These are phyloP conservation scores for Nesoenas mayeri DNA, from an alignment of 2,113 vertebrate genomes.

Conservation along the genomic window DNA sequence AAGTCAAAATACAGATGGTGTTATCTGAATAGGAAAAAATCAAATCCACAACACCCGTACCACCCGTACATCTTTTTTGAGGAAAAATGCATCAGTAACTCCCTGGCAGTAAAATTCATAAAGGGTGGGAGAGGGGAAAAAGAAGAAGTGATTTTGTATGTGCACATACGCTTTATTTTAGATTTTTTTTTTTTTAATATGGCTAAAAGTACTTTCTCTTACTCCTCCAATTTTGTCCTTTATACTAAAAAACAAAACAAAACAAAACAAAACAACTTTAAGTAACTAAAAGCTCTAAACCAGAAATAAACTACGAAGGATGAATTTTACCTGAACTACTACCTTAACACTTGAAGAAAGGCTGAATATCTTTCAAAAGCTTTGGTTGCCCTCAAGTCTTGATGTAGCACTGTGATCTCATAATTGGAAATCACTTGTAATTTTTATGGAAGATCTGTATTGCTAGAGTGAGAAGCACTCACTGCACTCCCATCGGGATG, in stretches of 20 bases:
- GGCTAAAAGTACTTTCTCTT: background rate
- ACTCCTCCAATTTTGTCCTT: background rate
- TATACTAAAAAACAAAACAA: background rate
- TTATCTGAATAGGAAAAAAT: background rate
- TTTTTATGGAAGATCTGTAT: background rate
- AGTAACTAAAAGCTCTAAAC: background rate
- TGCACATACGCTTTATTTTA: background rate
- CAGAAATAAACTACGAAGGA: background rate
- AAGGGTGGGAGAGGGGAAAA: background rate
- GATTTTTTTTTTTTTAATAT: background rate
- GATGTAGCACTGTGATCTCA: background rate
- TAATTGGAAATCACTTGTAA: background rate
- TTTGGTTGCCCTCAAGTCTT: background rate
- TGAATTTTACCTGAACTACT: background rate
- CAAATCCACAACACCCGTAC: background rate
- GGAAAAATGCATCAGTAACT: background rate
- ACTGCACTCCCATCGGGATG: background rate
- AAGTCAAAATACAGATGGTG: background rate
- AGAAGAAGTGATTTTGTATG: background rate
- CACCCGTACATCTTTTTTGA: background rate
- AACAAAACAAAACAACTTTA: background rate
- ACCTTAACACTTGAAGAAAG: background rate
- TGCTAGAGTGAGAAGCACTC: background rate
- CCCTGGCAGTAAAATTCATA: background rate
- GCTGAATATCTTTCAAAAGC: background rate